Evolutionary conservation across 2,888 invertebrate genomes (phyloP).

Genomic region (Caenorhabditis afra): DNA sequence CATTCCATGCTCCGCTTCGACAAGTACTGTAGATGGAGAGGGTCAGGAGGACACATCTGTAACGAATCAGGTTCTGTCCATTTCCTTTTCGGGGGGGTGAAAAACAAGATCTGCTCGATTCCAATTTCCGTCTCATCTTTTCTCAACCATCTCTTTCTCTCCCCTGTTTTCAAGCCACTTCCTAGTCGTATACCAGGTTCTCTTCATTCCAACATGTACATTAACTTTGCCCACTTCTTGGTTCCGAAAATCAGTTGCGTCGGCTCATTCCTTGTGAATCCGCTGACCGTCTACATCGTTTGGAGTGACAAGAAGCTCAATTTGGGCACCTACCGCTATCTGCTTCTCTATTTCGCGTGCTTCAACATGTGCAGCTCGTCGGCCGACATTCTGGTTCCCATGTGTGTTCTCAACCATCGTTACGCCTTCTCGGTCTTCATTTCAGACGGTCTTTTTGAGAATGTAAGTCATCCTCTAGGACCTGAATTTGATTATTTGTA

Average conservation of each 20-base stretch:
- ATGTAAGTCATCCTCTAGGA: constrained; percentile 4
- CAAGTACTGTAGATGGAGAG: no score
- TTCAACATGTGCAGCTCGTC: constrained; percentile 21
- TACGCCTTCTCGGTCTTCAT: constrained; percentile 30
- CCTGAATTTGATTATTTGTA: not conserved
- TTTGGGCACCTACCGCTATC: constrained; percentile 19
- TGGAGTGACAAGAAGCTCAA: constrained; percentile 1
- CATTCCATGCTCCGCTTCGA: no score
- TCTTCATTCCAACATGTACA: constrained; percentile 22
- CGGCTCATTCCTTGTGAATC: constrained; percentile 14
- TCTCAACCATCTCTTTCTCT: no score
- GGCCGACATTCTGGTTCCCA: no score
- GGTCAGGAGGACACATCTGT: no score
- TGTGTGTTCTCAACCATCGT: constrained; percentile 16
- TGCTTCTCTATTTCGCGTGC: constrained; percentile 9
- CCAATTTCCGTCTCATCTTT: no score
- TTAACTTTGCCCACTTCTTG: constrained; percentile 12
- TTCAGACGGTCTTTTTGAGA: constrained; percentile 14
- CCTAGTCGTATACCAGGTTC: no score
- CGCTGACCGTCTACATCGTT: constrained; percentile 11
- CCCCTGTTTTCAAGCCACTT: no score
- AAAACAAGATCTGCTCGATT: no score
- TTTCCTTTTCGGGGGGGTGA: no score
- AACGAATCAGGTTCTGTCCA: no score
- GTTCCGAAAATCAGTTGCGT: not conserved